phyloP scores from a whole-genome alignment of 2,888 invertebrate species.

The Andrena minutula region DNA sequence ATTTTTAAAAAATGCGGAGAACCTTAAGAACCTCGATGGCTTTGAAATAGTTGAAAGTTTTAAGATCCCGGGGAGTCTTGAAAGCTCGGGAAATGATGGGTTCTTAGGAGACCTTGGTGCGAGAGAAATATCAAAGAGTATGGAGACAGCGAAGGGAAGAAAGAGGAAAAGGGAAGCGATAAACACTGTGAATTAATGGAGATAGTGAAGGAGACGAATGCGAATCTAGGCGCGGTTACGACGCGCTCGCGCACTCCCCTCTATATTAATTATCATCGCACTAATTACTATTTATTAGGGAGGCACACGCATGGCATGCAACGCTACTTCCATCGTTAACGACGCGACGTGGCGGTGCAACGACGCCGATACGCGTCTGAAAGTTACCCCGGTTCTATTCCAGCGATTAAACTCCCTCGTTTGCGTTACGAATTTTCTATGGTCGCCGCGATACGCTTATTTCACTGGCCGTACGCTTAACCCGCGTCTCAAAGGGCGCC shows the following conservation, averaged over 20 bases:
- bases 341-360: constrained; percentile 25
- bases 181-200: background rate
- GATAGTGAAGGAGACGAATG: background rate
- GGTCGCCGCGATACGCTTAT: background rate
- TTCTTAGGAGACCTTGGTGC: background rate
- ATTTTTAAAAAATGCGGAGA: constrained; percentile 11
- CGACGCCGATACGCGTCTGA: constrained; percentile 27
- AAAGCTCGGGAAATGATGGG: background rate
- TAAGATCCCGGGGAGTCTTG: constrained; percentile 3
- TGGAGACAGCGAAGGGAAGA: background rate
- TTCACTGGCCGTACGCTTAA: background rate
- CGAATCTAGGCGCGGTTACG: constrained; percentile 19
- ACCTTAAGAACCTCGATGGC: constrained; percentile 5
- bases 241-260: constrained; percentile 42
- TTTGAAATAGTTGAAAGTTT: constrained; percentile 26
- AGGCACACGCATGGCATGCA: constrained; percentile 52
- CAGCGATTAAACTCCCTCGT: constrained; percentile 50
- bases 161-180: background rate
- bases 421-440: constrained; percentile 1
- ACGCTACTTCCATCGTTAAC: constrained; percentile 33
- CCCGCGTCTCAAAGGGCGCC: too few species aligned
- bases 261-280: constrained; percentile 73
- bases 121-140: constrained; percentile 9
- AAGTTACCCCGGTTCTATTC: constrained; percentile 25
- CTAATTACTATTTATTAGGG: constrained; percentile 76